Conservation (phyloP, 2,797 vertebrate species). For the Anguilla anguilla region DNA sequence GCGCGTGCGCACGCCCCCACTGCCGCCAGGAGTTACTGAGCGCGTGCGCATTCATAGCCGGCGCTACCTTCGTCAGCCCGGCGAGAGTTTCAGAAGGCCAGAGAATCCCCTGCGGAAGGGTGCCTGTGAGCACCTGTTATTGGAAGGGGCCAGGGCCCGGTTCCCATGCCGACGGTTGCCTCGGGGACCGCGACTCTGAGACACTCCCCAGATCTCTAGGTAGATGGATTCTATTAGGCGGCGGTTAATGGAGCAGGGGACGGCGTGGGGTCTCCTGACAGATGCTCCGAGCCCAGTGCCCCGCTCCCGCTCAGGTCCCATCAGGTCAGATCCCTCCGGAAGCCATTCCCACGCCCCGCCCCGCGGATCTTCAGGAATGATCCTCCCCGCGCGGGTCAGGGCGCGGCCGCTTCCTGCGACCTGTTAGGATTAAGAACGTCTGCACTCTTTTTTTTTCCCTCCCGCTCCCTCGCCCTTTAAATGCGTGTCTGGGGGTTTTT, state of each 20-base stretch:
- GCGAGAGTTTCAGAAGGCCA: neutral
- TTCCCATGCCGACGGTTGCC: neutral
- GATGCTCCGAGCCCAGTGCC: neutral
- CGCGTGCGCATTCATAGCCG: neutral
- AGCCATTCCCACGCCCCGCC: neutral
- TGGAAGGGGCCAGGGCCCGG: neutral
- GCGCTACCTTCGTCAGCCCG: neutral
- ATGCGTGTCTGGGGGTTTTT: neutral
- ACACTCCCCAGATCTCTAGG: slow-evolving; percentile 26
- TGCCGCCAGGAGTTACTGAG: neutral
- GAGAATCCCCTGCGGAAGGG: neutral
- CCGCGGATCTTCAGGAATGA: neutral
- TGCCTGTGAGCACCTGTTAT: neutral
- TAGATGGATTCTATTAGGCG: slow-evolving; percentile 48
- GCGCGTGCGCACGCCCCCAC: neutral
- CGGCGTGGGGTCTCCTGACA: neutral
- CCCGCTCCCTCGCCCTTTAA: neutral
- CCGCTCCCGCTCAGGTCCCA: neutral
- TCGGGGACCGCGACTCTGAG: slow-evolving; percentile 37
- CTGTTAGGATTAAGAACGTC: neutral
- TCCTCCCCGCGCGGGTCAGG: neutral
- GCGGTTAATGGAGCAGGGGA: slow-evolving; percentile 30
- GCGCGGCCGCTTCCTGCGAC: neutral
- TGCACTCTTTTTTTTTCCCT: neutral
- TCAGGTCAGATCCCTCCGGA: neutral